These are phyloP conservation scores for Crotalus helleri DNA, from an alignment of 2,113 vertebrate species.

Conservation along the genomic window DNA sequence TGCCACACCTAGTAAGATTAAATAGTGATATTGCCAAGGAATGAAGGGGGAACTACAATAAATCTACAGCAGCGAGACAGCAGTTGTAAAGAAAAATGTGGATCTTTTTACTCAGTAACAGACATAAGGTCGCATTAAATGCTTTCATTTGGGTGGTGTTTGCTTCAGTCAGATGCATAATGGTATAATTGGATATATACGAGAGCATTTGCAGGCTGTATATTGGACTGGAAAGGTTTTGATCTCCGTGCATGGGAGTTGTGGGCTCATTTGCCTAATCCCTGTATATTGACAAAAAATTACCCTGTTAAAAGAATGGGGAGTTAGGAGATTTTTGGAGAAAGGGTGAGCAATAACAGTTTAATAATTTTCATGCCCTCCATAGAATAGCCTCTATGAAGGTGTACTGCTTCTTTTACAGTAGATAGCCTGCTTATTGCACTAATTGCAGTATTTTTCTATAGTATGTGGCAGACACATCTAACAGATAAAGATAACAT, in stretches of 20 bases:
- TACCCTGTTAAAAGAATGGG: not conserved
- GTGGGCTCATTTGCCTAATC: not conserved
- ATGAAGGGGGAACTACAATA: not conserved
- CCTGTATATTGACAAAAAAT: not conserved
- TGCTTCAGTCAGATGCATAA: not conserved
- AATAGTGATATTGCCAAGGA: not conserved
- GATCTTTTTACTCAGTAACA: not conserved
- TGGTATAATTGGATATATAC: not conserved
- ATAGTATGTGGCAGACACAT: not conserved
- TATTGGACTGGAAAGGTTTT: not conserved
- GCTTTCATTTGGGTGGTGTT: not conserved
- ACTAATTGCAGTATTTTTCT: not conserved
- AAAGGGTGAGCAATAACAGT: not conserved
- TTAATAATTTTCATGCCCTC: not conserved
- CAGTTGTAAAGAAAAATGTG: not conserved
- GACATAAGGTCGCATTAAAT: not conserved
- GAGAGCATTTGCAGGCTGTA: not conserved
- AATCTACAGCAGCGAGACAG: not conserved
- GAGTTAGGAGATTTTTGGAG: not conserved
- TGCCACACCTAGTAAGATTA: not conserved
- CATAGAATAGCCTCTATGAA: not conserved
- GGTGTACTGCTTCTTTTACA: not conserved
- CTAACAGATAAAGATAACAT: not conserved
- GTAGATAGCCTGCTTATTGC: not conserved
- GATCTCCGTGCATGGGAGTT: not conserved